These are phyloP conservation scores for Gastracanthus pulcherrimus DNA, from an alignment of 2,888 invertebrate genomes.

Conservation along the genomic window DNA sequence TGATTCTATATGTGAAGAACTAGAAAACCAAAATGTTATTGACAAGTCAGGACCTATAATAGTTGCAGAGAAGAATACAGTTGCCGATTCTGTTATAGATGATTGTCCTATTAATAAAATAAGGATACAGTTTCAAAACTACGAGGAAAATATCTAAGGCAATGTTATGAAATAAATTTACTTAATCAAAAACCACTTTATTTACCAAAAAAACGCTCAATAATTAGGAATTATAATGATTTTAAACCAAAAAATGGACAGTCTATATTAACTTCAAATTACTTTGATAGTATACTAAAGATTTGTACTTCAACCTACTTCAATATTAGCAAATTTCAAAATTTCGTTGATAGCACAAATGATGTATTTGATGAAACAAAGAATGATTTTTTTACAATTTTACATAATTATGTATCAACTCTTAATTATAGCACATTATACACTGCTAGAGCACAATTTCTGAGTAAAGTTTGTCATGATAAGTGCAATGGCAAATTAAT, in stretches of 20 bases:
- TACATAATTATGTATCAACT: background rate
- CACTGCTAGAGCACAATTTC: background rate
- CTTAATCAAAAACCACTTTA: background rate
- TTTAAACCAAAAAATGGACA: background rate
- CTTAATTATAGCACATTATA: conserved; percentile 7
- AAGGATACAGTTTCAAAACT: background rate
- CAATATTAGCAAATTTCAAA: conserved; percentile 1
- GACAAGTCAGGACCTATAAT: background rate
- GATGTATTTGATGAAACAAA: background rate
- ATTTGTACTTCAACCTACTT: conserved; percentile 1
- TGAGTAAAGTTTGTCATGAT: background rate
- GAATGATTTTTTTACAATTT: background rate
- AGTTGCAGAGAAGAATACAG: background rate
- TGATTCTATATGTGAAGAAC: background rate
- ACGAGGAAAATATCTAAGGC: background rate
- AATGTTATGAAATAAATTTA: background rate
- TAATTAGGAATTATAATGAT: background rate
- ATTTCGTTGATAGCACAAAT: background rate
- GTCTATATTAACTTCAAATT: background rate
- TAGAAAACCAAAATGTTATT: background rate
- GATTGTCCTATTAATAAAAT: background rate
- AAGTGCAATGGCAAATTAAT: background rate
- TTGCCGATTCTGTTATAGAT: background rate
- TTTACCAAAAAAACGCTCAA: background rate
- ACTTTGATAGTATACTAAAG: background rate